A percentile compares a stretch with the other conserved stretches of the same genome.
Conservation (phyloP, 92 coral and sea anemone genomes). For the Phenganax subtilis region DNA sequence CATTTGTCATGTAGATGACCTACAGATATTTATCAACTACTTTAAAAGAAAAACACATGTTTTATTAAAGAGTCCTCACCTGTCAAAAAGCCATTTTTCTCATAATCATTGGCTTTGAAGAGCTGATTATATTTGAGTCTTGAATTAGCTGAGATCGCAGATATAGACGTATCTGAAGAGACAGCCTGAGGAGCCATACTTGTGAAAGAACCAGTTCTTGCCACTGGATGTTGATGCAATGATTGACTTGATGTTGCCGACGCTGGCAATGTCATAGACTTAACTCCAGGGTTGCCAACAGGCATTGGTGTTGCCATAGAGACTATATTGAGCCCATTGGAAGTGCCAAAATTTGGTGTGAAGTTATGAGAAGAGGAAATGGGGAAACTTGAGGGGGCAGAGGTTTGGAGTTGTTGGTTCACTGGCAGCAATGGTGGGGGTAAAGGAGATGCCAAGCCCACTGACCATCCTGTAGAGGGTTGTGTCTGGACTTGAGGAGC, state of each 20-base stretch:
- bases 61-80: constrained; percentile 44
- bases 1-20: background rate
- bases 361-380: constrained; percentile 6
- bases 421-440: constrained; percentile 33
- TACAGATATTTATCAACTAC: background rate
- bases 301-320: constrained; percentile 25
- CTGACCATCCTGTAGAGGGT: constrained; percentile 32
- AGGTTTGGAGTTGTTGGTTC: constrained; percentile 31
- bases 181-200: constrained; percentile 13
- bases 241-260: constrained; percentile 24
- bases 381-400: constrained; percentile 19
- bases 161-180: constrained; percentile 5
- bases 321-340: constrained; percentile 23
- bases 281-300: constrained; percentile 3
- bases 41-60: background rate
- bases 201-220: constrained; percentile 8
- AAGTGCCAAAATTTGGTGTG: constrained; percentile 23
- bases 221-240: constrained; percentile 26
- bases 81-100: constrained; percentile 73
- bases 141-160: constrained; percentile 60
- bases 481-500: background rate
- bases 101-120: constrained; percentile 80
- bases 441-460: constrained; percentile 16
- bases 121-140: constrained; percentile 85
- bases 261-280: constrained; percentile 19